A percentile compares a stretch with the other conserved stretches of the same genome.
Conservation (phyloP, 2,797 vertebrate species). For the Allobates femoralis region DNA sequence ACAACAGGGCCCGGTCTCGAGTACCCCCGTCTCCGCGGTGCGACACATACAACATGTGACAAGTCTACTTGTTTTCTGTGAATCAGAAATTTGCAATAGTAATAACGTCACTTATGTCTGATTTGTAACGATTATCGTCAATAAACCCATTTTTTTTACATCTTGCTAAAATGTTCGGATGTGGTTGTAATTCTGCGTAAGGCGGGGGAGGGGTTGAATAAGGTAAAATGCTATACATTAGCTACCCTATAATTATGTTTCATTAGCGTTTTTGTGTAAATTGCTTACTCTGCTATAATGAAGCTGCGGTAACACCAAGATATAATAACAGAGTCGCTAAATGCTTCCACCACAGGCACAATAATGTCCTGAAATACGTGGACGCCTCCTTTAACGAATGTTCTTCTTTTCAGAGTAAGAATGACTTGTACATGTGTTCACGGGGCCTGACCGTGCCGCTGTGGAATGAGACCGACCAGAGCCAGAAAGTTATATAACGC, state of each 20-base stretch:
- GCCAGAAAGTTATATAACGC: conserved; percentile 3
- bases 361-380: not conserved
- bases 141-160: not conserved
- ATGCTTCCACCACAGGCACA: not conserved
- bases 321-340: conserved; percentile 41
- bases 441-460: not conserved
- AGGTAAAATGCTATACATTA: not conserved
- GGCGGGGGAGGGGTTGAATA: conserved; percentile 2
- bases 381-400: not conserved
- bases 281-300: conserved; percentile 29
- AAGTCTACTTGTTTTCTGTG: not conserved
- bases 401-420: not conserved
- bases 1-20: no score
- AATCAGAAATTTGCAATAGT: not conserved
- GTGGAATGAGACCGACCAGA: not conserved
- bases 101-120: no score
- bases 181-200: conserved; percentile 11
- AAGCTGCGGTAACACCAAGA: not conserved
- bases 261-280: conserved; percentile 36
- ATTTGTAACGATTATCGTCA: no score
- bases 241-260: conserved; percentile 43
- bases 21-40: no score
- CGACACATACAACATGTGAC: no score
- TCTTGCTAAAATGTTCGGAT: not conserved
- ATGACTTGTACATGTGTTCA: not conserved